phyloP scores from a whole-genome alignment of 2,113 vertebrate species.

The Rana temporaria region DNA sequence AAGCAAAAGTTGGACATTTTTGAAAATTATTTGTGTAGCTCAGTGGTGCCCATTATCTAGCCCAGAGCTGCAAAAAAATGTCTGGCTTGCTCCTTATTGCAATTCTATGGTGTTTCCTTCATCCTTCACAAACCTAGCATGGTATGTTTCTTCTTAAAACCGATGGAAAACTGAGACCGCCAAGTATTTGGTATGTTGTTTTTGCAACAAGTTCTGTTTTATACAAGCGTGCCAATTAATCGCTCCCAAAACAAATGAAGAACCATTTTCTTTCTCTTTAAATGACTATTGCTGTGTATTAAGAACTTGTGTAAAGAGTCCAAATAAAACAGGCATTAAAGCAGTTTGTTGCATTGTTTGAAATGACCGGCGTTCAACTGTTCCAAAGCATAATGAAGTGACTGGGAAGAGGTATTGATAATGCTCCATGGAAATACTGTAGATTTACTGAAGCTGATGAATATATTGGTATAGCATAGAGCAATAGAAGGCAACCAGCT shows the following conservation, averaged over 20 bases:
- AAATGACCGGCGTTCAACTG: background rate
- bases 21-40: background rate
- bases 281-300: conserved; percentile 82
- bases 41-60: background rate
- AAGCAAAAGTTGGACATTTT: background rate
- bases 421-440: too few relatives aligned
- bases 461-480: too few relatives aligned
- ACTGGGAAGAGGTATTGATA: too few relatives aligned
- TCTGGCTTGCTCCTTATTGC: background rate
- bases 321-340: conserved; percentile 78
- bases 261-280: conserved; percentile 51
- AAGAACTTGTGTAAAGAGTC: conserved; percentile 75
- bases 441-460: too few relatives aligned
- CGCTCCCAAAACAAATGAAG: conserved; percentile 63
- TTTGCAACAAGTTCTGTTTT: conserved; percentile 64
- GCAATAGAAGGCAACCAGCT: too few relatives aligned
- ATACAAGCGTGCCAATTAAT: conserved; percentile 72
- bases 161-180: background rate
- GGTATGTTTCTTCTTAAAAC: conserved; percentile 3
- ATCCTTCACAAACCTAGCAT: conserved; percentile 29
- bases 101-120: background rate
- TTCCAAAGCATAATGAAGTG: too few relatives aligned
- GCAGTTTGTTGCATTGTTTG: conserved; percentile 61
- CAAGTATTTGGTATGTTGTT: conserved; percentile 60
- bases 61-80: background rate